These are phyloP conservation scores for Seriola rivoliana DNA, from an alignment of 2,113 vertebrate genomes.

Conservation along the genomic window DNA sequence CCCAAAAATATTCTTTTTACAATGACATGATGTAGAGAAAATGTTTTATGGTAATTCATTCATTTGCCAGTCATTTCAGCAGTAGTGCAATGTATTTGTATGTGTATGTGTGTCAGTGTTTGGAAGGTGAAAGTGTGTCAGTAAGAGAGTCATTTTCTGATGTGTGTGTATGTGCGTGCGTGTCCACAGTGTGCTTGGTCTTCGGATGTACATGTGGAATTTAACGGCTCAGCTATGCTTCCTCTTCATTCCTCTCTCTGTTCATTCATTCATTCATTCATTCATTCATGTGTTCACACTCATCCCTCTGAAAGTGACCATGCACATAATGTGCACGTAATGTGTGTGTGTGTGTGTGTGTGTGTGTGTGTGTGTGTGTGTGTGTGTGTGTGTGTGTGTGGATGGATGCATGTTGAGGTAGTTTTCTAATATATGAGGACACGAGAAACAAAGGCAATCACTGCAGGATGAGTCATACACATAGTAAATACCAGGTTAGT, in stretches of 20 bases:
- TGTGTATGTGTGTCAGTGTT: slow-evolving; percentile 10
- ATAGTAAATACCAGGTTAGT: slow-evolving; percentile 26
- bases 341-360: neutral
- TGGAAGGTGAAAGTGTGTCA: slow-evolving; percentile 27
- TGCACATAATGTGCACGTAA: neutral
- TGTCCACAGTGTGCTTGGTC: slow-evolving; percentile 45
- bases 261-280: slow-evolving; percentile 38
- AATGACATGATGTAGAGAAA: neutral
- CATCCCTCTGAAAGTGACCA: neutral
- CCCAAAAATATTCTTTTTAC: neutral
- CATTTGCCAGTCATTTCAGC: neutral
- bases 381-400: too few species aligned
- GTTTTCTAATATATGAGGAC: slow-evolving; percentile 20
- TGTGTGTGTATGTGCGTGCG: slow-evolving; percentile 37
- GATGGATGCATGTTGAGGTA: neutral
- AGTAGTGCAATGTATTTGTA: neutral
- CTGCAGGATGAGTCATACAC: slow-evolving; percentile 41
- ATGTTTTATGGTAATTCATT: neutral
- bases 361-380: neutral
- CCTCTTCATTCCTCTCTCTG: slow-evolving; percentile 56
- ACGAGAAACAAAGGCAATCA: neutral
- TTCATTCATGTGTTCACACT: slow-evolving; percentile 8
- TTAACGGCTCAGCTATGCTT: slow-evolving; percentile 69
- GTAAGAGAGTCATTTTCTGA: slow-evolving; percentile 29
- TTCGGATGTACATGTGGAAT: slow-evolving; percentile 81